Conservation (phyloP, 2,113 vertebrate species). For the Pionites leucogaster region DNA sequence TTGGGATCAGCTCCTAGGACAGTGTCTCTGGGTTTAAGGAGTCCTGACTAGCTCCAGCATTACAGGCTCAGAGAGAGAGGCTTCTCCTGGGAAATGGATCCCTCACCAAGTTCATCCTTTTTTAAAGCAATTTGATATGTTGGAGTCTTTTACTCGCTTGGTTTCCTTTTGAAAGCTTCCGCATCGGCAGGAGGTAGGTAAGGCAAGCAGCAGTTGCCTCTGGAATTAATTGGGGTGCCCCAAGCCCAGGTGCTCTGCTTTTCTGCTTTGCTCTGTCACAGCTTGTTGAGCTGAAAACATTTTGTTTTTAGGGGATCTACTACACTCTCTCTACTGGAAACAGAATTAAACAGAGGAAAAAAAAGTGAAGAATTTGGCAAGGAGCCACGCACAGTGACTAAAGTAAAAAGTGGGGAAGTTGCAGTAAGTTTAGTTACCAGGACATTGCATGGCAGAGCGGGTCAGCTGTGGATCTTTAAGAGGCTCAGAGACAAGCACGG, state of each 20-base stretch:
- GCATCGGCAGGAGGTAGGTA: background rate
- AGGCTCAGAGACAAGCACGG: background rate
- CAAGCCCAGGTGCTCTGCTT: background rate
- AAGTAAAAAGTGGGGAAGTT: constrained; percentile 41
- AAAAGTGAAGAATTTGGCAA: background rate
- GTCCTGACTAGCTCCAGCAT: background rate
- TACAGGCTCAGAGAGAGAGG: background rate
- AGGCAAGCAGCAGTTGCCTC: background rate
- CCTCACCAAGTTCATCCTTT: constrained; percentile 13
- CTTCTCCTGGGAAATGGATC: background rate
- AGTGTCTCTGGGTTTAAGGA: background rate
- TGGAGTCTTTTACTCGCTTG: background rate
- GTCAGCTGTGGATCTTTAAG: background rate
- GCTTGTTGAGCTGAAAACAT: background rate
- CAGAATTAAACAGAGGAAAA: background rate
- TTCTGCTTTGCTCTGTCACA: background rate
- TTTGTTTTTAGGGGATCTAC: constrained; percentile 10
- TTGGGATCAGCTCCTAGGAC: background rate
- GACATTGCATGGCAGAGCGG: background rate
- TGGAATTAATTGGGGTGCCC: background rate
- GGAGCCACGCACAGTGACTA: background rate
- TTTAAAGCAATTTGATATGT: constrained; percentile 41
- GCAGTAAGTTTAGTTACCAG: constrained; percentile 30
- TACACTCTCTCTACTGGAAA: constrained; percentile 47
- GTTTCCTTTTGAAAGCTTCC: constrained; percentile 16